Percentiles rank a stretch among this genome's conserved stretches.
phyloP scores from a whole-genome alignment of 2,888 invertebrate genomes.

The Caenorhabditis afra region DNA sequence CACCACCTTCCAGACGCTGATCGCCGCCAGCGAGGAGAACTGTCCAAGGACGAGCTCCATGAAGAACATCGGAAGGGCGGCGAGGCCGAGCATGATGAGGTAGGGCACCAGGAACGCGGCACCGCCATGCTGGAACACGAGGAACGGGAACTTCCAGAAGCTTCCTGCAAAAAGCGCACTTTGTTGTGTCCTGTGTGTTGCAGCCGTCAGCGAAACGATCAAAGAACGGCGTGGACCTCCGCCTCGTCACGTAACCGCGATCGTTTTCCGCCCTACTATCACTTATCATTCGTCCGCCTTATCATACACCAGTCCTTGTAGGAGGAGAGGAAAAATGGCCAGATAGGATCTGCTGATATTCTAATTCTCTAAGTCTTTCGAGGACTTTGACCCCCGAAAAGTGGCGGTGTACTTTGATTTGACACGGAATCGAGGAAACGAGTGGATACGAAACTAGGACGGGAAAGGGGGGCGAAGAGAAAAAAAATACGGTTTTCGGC shows the following conservation, averaged over 20 bases:
- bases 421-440: not conserved
- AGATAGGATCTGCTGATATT: conserved; percentile 24
- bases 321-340: conserved; percentile 13
- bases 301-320: not conserved
- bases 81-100: conserved; percentile 87
- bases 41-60: conserved; percentile 89
- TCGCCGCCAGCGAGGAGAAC: conserved; percentile 85
- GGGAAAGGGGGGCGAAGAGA: too few species aligned
- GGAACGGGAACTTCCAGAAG: conserved; percentile 85
- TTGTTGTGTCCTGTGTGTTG: not conserved
- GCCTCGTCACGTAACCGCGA: too few species aligned
- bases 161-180: conserved; percentile 81
- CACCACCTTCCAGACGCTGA: conserved; percentile 89
- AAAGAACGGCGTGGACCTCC: too few species aligned
- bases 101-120: conserved; percentile 88
- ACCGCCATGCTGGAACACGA: conserved; percentile 78
- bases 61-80: conserved; percentile 89
- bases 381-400: not conserved
- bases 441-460: not conserved
- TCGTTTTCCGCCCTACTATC: conserved; percentile 65
- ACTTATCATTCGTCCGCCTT: not conserved
- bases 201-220: too few species aligned
- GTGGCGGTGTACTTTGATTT: not conserved
- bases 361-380: conserved; percentile 8
- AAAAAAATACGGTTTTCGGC: too few species aligned